Evolutionary conservation across 2,113 vertebrate species (phyloP).

Genomic region (Phaethornis superciliosus): DNA sequence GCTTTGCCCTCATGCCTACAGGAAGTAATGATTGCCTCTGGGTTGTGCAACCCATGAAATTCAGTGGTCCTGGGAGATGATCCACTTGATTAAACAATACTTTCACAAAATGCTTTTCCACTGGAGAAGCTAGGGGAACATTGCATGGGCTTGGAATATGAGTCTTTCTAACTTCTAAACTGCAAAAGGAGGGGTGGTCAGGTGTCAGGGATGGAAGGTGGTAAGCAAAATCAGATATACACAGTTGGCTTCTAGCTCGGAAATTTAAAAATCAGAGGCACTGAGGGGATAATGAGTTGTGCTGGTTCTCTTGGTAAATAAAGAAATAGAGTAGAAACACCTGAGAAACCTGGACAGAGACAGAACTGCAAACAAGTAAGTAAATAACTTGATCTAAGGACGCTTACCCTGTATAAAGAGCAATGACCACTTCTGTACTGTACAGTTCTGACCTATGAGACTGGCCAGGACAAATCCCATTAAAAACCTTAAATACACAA

Average conservation of each 20-base stretch:
- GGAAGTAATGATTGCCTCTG: neutral
- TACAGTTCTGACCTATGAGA: neutral
- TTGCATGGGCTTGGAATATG: neutral
- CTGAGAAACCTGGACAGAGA: neutral
- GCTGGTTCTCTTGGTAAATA: neutral
- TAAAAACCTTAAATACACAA: conserved; percentile 52
- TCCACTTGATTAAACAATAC: neutral
- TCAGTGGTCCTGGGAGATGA: neutral
- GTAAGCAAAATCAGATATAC: neutral
- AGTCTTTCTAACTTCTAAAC: neutral
- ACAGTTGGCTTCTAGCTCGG: neutral
- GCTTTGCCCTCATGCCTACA: neutral
- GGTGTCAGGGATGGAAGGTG: neutral
- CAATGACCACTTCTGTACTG: neutral
- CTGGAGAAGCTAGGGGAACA: neutral
- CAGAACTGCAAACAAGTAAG: neutral
- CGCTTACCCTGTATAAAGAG: neutral
- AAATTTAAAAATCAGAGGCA: neutral
- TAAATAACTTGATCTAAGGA: neutral
- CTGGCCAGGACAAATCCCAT: conserved; percentile 39
- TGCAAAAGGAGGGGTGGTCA: neutral
- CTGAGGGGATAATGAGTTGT: neutral
- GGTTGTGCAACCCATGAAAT: neutral
- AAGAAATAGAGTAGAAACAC: neutral
- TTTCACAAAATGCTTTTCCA: neutral